These are phyloP conservation scores for Seladonia tumulorum DNA, from an alignment of 2,888 invertebrate species.

Conservation along the genomic window DNA sequence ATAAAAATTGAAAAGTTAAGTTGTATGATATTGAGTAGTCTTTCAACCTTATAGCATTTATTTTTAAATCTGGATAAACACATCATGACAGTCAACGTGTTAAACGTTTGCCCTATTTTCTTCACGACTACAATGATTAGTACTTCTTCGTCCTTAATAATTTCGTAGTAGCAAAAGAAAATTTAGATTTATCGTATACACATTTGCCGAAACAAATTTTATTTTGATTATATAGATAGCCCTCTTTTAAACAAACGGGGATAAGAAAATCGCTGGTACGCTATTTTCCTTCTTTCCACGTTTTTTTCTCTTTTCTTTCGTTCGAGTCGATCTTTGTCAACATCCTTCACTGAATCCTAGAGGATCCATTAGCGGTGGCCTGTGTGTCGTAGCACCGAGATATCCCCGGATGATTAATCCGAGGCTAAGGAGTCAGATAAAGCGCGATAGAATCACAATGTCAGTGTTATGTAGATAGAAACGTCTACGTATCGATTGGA, in stretches of 20 bases:
- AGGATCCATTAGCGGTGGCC: not conserved
- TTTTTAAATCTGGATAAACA: too few species aligned
- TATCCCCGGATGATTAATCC: conserved; percentile 31
- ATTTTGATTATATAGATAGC: not conserved
- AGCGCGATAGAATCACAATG: not conserved
- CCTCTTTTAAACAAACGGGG: not conserved
- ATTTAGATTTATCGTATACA: too few species aligned
- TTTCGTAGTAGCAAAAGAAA: too few species aligned
- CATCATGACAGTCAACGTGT: too few species aligned
- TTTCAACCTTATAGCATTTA: too few species aligned
- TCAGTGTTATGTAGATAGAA: not conserved
- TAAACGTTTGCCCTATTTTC: too few species aligned
- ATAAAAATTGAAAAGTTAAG: too few species aligned
- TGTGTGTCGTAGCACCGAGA: not conserved
- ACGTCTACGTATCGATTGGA: conserved; percentile 34
- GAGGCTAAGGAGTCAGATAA: conserved; percentile 10
- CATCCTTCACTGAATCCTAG: not conserved
- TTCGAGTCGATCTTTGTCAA: not conserved
- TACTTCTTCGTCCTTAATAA: too few species aligned
- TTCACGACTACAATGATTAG: too few species aligned
- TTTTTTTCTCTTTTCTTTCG: not conserved
- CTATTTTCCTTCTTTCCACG: not conserved
- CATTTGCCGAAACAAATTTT: too few species aligned
- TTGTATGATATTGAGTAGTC: too few species aligned
- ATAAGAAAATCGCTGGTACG: not conserved